These are phyloP conservation scores for Brenthis hecate DNA, from an alignment of 2,888 invertebrate species.

Conservation along the genomic window DNA sequence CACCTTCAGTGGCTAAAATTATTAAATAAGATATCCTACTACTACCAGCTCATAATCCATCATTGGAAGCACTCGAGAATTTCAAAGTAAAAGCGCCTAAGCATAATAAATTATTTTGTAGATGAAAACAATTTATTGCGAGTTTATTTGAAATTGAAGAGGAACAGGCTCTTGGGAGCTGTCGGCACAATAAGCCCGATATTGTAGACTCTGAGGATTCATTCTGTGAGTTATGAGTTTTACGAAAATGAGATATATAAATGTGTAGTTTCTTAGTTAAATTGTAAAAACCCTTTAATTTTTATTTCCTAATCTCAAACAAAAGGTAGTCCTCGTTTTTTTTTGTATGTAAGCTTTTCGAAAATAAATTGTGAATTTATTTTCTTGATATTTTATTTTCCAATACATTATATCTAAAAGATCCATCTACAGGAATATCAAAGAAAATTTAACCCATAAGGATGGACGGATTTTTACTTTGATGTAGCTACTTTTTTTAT, in stretches of 20 bases:
- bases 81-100: slow-evolving; percentile 13
- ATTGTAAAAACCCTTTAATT: not conserved
- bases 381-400: no score
- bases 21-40: slow-evolving; percentile 4
- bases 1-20: not conserved
- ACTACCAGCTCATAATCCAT: slow-evolving; percentile 18
- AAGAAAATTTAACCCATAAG: no score
- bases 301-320: no score
- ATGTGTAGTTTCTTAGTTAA: not conserved
- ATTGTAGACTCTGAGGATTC: slow-evolving; percentile 20
- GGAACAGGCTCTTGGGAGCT: slow-evolving; percentile 25
- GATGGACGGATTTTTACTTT: no score
- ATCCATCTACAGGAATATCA: no score
- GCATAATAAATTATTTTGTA: slow-evolving; percentile 22
- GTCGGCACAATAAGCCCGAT: slow-evolving; percentile 17
- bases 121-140: slow-evolving; percentile 30
- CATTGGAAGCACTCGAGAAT: slow-evolving; percentile 8
- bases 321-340: no score
- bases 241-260: not conserved
- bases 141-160: slow-evolving; percentile 27
- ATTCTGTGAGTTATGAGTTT: slow-evolving; percentile 6
- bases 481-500: no score
- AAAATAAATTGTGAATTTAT: no score
- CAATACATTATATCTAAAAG: no score
- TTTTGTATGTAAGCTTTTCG: no score